phyloP scores from a whole-genome alignment of 2,113 vertebrate genomes.

The Nanorana parkeri region DNA sequence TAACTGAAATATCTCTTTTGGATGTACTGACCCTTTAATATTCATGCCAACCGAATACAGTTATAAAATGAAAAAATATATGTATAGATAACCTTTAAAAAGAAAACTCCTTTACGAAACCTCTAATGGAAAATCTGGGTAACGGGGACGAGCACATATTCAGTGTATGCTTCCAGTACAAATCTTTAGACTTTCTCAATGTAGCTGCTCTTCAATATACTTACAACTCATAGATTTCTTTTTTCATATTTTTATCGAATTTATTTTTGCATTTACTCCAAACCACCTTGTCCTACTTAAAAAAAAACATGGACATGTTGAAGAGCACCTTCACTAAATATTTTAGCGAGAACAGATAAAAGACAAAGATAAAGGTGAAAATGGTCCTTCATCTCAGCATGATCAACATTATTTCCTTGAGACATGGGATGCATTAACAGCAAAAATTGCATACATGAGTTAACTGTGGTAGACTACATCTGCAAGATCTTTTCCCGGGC shows the following conservation, averaged over 20 bases:
- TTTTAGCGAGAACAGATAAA: conserved; percentile 41
- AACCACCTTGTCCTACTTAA: conserved; percentile 16
- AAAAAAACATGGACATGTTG: conserved; percentile 60
- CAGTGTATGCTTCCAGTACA: no score
- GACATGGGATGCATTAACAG: conserved; percentile 50
- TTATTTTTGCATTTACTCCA: conserved; percentile 24
- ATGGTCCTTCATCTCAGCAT: conserved; percentile 61
- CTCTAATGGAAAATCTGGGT: no score
- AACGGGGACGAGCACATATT: no score
- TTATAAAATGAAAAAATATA: no score
- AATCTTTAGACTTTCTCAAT: no score
- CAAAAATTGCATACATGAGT: conserved; percentile 50
- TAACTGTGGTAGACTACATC: conserved; percentile 41
- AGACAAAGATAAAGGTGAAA: conserved; percentile 47
- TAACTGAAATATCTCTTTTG: no score
- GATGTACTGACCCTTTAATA: no score
- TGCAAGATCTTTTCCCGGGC: conserved; percentile 46
- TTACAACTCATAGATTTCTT: not conserved
- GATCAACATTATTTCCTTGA: conserved; percentile 56
- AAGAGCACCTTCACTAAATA: conserved; percentile 56
- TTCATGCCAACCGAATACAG: no score
- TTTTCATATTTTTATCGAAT: not conserved
- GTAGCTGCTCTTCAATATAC: no score
- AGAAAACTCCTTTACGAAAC: no score
- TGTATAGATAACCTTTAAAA: no score